phyloP scores from a whole-genome alignment of 2,888 invertebrate genomes.

The Panopea generosa region DNA sequence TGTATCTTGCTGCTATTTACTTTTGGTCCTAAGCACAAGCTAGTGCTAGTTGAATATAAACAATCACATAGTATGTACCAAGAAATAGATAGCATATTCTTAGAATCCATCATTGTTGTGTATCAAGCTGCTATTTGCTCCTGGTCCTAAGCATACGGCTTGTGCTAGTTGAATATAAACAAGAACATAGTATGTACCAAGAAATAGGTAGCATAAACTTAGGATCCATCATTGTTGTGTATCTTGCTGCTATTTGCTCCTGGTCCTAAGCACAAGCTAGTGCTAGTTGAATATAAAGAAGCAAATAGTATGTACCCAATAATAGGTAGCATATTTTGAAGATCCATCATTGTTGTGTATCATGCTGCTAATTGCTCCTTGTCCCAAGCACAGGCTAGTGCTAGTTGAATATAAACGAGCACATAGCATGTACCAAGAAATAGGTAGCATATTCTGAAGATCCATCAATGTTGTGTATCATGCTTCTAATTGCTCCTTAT shows the following conservation, averaged over 20 bases:
- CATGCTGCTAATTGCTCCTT: conserved; percentile 5
- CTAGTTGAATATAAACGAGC: conserved; percentile 7
- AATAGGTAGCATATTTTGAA: background rate
- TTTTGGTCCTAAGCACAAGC: conserved; percentile 20
- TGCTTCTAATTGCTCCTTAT: too few relatives aligned
- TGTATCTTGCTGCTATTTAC: conserved; percentile 8
- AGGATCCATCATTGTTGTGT: too few relatives aligned
- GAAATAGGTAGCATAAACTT: conserved; percentile 15
- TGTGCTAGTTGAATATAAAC: conserved; percentile 20
- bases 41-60: conserved; percentile 16
- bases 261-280: conserved; percentile 18
- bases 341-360: background rate
- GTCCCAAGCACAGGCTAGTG: conserved; percentile 17
- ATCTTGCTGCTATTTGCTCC: conserved; percentile 1
- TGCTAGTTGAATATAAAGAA: conserved; percentile 13
- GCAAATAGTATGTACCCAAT: conserved; percentile 12
- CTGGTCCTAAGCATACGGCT: conserved; percentile 21
- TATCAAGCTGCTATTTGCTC: conserved; percentile 11
- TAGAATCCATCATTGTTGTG: background rate
- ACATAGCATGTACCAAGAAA: conserved; percentile 5
- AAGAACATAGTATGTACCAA: conserved; percentile 27
- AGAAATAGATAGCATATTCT: too few relatives aligned
- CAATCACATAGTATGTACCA: conserved; percentile 19
- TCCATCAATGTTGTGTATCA: too few relatives aligned
- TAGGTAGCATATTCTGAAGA: background rate